Base-by-base conservation (phyloP, 2,888 invertebrate species). In the Thymelicus lineola region DNA sequence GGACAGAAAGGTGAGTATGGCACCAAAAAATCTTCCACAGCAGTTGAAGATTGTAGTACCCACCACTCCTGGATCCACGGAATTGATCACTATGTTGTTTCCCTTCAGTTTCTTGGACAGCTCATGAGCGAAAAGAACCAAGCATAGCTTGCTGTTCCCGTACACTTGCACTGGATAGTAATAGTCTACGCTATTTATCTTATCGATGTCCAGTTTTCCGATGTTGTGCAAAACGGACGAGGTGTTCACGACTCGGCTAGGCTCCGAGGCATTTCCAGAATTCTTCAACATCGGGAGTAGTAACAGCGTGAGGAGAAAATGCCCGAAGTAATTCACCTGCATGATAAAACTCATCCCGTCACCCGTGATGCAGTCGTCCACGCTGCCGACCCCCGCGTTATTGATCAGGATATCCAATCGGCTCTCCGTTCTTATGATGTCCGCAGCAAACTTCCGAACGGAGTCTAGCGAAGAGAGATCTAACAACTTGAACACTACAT, bases 281-380 rank as follows among this genome's bases (percentile, higher is more conserved):
- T 94, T 95, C 83, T 95, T 96, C 74, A 98, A 82, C 73, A 97
- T 89, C 89, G 97, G 97, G 76, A 98, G 95, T 48, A 99, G 94
- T 45, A 99, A 95, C 84, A 98, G 96, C 0, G 98, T 98, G 63
- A 99, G 91, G 42, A 99, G 93, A 85, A 98, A 99, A 10, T 98
- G 97, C 0, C 99, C 99, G 85, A 97, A 98, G 81, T 98, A 97
- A 86, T 99, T 99, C 3, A 98, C 98, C 62, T 97, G 98, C 96
- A 98, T 97, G 10, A 97, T 97, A 74, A 96, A 91, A 84, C 98
- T 98, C 73, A 98, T 88, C 0, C 97, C 97, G 81, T 98, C 98
- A 78, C 96, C 95, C 20, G 97, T 97, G 66, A 95, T 90, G 14
- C 79, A 81, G 63, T 90, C 95, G 9, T 88, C 90, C 70, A 96